A percentile compares a stretch with the other conserved stretches of the same genome.
Conservation (phyloP, 2,113 vertebrate species). For the Sceloporus undulatus region DNA sequence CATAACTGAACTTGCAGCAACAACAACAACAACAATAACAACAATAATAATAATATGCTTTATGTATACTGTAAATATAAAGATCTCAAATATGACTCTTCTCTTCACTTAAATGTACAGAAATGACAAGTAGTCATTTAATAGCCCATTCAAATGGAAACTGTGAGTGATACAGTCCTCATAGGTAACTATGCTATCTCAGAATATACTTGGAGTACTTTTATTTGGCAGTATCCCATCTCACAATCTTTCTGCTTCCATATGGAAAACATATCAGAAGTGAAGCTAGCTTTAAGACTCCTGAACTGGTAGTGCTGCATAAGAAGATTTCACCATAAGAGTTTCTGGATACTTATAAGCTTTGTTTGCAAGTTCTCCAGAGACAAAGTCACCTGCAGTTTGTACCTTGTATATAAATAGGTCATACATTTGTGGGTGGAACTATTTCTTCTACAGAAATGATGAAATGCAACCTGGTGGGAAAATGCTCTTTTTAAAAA, state of each 20-base stretch:
- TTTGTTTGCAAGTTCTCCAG: background rate
- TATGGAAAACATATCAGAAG: background rate
- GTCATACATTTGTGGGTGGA: constrained; percentile 10
- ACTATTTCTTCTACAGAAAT: background rate
- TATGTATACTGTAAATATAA: background rate
- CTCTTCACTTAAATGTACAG: background rate
- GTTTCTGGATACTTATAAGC: background rate
- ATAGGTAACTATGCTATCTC: background rate
- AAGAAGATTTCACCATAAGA: background rate
- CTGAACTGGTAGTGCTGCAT: background rate
- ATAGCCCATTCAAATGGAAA: background rate
- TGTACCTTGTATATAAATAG: background rate
- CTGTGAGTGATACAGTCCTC: background rate
- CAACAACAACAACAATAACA: too few relatives aligned
- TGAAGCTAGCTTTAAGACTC: background rate
- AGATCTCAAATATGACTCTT: background rate
- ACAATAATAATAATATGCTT: background rate
- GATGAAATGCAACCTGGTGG: constrained; percentile 22
- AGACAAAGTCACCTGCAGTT: background rate
- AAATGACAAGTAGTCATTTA: background rate
- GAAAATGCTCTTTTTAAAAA: background rate
- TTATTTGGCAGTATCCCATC: background rate
- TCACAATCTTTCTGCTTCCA: background rate
- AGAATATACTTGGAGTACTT: background rate
- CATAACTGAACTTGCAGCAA: background rate